These are phyloP conservation scores for Caranx ignobilis DNA, from an alignment of 2,113 vertebrate genomes.

Conservation along the genomic window DNA sequence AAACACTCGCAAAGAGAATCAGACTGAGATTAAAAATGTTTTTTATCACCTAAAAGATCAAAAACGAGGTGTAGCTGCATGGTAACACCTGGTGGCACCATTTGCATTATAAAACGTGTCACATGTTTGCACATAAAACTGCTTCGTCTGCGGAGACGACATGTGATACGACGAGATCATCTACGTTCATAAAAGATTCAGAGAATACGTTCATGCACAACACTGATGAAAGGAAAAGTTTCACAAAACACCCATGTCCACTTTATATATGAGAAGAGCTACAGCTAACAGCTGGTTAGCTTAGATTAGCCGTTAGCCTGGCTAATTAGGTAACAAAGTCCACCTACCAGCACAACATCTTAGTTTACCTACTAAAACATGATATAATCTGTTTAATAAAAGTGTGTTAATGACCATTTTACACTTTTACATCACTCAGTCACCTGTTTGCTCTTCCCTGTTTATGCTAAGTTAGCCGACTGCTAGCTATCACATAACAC, in stretches of 20 bases:
- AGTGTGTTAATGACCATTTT: neutral
- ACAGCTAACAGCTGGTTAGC: neutral
- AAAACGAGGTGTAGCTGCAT: no score
- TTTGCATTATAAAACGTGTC: no score
- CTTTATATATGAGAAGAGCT: neutral
- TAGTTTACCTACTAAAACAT: neutral
- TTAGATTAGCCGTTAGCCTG: neutral
- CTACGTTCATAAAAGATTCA: no score
- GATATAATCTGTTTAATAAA: neutral
- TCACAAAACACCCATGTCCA: neutral
- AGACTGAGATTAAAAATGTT: no score
- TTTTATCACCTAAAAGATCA: no score
- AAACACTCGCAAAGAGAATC: no score
- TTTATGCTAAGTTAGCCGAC: neutral
- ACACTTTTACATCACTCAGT: neutral
- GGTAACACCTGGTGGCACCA: no score
- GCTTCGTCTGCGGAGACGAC: no score
- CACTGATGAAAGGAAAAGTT: neutral
- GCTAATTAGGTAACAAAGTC: neutral
- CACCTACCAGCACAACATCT: neutral
- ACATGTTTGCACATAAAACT: no score
- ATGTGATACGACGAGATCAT: no score
- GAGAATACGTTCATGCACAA: no score
- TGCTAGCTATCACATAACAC: neutral
- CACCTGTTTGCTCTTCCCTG: neutral